Evolutionary conservation across 2,113 vertebrate species (phyloP).

Genomic region (Azemiops feae): DNA sequence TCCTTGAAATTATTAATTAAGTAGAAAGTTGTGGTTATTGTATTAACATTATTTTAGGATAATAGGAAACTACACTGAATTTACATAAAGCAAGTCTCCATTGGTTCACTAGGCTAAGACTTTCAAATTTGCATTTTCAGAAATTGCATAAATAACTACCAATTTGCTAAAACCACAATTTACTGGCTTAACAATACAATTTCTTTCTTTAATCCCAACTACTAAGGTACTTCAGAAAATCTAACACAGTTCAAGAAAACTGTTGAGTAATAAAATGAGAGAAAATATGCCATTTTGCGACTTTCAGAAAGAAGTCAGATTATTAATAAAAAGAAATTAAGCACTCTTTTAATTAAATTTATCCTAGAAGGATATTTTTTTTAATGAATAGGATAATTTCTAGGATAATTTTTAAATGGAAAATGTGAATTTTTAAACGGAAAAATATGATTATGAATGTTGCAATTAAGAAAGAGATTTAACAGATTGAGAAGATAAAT

Average conservation of each 20-base stretch:
- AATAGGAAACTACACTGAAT: background rate
- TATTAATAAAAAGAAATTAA: background rate
- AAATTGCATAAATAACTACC: background rate
- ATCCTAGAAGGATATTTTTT: background rate
- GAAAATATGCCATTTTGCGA: background rate
- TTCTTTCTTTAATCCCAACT: background rate
- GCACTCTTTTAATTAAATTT: background rate
- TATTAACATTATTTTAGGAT: background rate
- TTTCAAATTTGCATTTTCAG: background rate
- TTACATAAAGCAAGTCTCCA: background rate
- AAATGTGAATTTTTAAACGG: background rate
- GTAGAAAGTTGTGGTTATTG: background rate
- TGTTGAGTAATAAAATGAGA: background rate
- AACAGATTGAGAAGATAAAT: background rate
- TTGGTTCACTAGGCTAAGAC: background rate
- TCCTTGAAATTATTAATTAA: background rate
- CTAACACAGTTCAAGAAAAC: background rate
- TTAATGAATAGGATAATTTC: background rate
- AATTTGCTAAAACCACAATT: background rate
- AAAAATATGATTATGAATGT: background rate
- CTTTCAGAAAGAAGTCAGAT: background rate
- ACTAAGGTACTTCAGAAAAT: background rate
- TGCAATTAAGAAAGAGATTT: background rate
- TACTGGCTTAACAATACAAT: background rate
- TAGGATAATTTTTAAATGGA: background rate